phyloP scores from a whole-genome alignment of 2,888 invertebrate species.

The Sarcophaga variegata region DNA sequence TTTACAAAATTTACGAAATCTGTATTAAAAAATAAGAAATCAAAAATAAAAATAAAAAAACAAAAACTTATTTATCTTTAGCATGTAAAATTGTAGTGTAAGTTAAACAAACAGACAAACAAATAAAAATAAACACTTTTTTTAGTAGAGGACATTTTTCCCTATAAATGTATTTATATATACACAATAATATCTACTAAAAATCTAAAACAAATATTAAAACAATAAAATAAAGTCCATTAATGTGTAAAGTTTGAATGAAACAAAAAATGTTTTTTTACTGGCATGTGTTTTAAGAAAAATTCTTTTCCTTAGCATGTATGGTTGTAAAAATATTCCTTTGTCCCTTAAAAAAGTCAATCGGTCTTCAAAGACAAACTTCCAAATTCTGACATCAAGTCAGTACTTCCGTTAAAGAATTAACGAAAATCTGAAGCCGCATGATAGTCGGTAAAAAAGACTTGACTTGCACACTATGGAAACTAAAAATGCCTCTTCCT shows the following conservation, averaged over 20 bases:
- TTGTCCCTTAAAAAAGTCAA: too few species aligned
- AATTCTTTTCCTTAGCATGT: too few species aligned
- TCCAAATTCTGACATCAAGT: too few species aligned
- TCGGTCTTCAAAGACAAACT: too few species aligned
- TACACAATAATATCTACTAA: conserved; percentile 46
- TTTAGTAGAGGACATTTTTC: conserved; percentile 49
- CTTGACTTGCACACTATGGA: too few species aligned
- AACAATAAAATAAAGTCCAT: conserved; percentile 56
- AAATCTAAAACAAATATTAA: neutral
- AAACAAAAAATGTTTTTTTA: neutral
- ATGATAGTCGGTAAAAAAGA: too few species aligned
- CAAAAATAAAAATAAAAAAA: neutral
- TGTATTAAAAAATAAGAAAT: neutral
- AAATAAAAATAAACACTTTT: conserved; percentile 16
- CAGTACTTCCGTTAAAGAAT: too few species aligned
- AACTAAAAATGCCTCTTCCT: too few species aligned
- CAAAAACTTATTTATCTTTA: conserved; percentile 58
- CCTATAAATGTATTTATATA: conserved; percentile 40
- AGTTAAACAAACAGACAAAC: conserved; percentile 26
- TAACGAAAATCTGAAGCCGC: too few species aligned
- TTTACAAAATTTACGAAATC: conserved; percentile 56
- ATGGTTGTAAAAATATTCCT: too few species aligned
- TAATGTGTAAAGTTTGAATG: conserved; percentile 53
- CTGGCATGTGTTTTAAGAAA: too few species aligned
- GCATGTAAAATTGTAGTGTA: conserved; percentile 54